Evolutionary conservation across 1,140 invertebrate genomes (phyloP).

Genomic region (Zaprionus davidi): DNA sequence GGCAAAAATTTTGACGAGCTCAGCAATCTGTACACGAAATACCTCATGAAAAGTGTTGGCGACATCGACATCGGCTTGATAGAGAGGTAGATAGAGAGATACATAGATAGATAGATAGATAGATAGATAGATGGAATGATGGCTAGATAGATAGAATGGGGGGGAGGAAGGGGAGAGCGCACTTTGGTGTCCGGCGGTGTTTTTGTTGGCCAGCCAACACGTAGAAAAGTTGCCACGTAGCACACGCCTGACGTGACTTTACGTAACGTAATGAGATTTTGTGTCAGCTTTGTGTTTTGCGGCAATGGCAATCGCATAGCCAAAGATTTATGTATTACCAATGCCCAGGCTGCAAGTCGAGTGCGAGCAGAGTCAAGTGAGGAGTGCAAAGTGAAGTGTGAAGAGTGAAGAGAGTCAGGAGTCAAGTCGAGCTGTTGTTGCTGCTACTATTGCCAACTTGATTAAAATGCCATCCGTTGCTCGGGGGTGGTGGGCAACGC

Average conservation of each 20-base stretch:
- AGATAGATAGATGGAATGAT: background rate
- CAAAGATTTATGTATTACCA: slow-evolving; percentile 38
- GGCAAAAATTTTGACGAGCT: slow-evolving; percentile 62
- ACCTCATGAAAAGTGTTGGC: slow-evolving; percentile 19
- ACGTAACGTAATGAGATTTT: slow-evolving; percentile 76
- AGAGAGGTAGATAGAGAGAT: background rate
- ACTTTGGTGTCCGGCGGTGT: background rate
- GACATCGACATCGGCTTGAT: slow-evolving; percentile 1
- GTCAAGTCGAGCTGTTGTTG: slow-evolving; percentile 10
- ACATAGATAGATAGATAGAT: background rate
- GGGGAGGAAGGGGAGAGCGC: background rate
- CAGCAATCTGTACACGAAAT: slow-evolving; percentile 59
- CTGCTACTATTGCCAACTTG: slow-evolving; percentile 21
- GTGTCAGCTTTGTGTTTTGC: slow-evolving; percentile 67
- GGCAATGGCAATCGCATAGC: slow-evolving; percentile 11
- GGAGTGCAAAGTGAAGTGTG: background rate
- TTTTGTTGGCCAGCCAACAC: slow-evolving; percentile 54
- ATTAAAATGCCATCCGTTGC: slow-evolving; percentile 43
- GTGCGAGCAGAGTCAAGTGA: slow-evolving; percentile 2
- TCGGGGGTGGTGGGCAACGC: background rate
- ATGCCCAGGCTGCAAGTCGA: slow-evolving; percentile 23
- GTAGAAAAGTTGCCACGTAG: slow-evolving; percentile 48
- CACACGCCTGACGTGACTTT: slow-evolving; percentile 56
- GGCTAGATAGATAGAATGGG: background rate
- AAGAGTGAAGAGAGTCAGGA: background rate